Conservation (phyloP, 2,113 vertebrate genomes). For the Galemys pyrenaicus region DNA sequence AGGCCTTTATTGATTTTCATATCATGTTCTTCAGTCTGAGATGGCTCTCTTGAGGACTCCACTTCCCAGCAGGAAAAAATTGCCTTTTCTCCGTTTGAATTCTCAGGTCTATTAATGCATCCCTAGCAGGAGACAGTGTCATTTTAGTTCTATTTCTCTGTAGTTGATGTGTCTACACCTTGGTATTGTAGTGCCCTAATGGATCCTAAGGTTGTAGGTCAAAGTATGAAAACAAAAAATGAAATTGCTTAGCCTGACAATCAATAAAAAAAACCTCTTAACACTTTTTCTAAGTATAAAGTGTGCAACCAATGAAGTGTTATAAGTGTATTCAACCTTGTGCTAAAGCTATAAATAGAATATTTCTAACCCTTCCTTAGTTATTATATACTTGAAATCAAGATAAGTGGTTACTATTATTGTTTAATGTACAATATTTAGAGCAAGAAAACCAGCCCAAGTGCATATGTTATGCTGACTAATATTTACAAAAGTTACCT, state of each 20-base stretch:
- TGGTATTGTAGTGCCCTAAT: slow-evolving; percentile 84
- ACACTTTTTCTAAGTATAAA: slow-evolving; percentile 78
- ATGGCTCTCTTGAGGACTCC: slow-evolving; percentile 85
- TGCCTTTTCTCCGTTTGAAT: slow-evolving; percentile 87
- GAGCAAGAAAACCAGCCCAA: background rate
- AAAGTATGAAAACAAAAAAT: slow-evolving; percentile 82
- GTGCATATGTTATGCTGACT: background rate
- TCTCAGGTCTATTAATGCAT: slow-evolving; percentile 87
- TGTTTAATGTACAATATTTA: background rate
- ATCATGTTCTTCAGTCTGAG: slow-evolving; percentile 87
- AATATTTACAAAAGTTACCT: background rate
- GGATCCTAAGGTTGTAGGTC: slow-evolving; percentile 83
- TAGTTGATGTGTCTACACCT: slow-evolving; percentile 85
- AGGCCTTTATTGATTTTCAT: slow-evolving; percentile 89
- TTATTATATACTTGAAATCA: slow-evolving; percentile 49
- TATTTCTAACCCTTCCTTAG: slow-evolving; percentile 47
- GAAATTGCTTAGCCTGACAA: slow-evolving; percentile 81
- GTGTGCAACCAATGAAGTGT: slow-evolving; percentile 77
- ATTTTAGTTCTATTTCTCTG: slow-evolving; percentile 85
- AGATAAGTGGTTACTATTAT: slow-evolving; percentile 42
- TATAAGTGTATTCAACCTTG: slow-evolving; percentile 67
- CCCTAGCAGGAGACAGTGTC: slow-evolving; percentile 84
- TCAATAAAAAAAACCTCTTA: slow-evolving; percentile 81
- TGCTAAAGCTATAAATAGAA: slow-evolving; percentile 73
- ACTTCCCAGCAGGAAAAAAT: slow-evolving; percentile 89